phyloP scores from a whole-genome alignment of 1,140 invertebrate genomes.

The Drosophila arizonae region DNA sequence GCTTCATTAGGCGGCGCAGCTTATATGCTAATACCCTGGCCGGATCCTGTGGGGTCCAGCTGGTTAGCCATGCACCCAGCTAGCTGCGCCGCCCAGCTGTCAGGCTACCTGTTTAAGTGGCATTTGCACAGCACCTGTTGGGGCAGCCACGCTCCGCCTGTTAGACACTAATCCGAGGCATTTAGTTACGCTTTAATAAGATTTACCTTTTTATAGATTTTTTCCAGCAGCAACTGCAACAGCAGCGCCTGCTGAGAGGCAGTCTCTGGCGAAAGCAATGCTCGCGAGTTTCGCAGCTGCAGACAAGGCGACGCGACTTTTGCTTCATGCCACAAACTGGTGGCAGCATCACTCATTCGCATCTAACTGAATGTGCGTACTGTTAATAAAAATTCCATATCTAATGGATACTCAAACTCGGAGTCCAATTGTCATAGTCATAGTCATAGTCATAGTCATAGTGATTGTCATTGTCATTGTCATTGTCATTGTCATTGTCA shows the following conservation, averaged over 20 bases:
- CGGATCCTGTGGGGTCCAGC: conserved; percentile 59
- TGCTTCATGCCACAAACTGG: conserved; percentile 11
- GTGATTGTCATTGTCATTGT: no score
- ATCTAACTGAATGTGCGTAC: conserved; percentile 22
- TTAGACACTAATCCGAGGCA: conserved; percentile 78
- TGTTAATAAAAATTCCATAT: not conserved
- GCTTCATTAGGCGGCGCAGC: conserved; percentile 63
- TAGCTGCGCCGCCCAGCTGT: conserved; percentile 45
- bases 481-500: no score
- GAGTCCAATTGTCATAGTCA: no score
- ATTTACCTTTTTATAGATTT: conserved; percentile 49
- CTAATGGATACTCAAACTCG: no score
- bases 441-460: no score
- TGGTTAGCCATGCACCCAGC: conserved; percentile 7
- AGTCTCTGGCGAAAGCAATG: conserved; percentile 37
- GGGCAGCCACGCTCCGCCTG: conserved; percentile 46
- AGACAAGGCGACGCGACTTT: conserved; percentile 24
- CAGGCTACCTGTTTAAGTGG: conserved; percentile 64
- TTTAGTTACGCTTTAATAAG: conserved; percentile 82
- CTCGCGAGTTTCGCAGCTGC: conserved; percentile 11
- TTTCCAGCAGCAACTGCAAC: conserved; percentile 2
- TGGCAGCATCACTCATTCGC: conserved; percentile 11
- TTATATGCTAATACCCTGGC: conserved; percentile 70
- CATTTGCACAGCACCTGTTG: conserved; percentile 75
- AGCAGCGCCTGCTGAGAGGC: conserved; percentile 14